Percentiles rank a stretch among this genome's conserved stretches.
phyloP scores from a whole-genome alignment of 2,113 vertebrate species.

The Crotalus tigris region DNA sequence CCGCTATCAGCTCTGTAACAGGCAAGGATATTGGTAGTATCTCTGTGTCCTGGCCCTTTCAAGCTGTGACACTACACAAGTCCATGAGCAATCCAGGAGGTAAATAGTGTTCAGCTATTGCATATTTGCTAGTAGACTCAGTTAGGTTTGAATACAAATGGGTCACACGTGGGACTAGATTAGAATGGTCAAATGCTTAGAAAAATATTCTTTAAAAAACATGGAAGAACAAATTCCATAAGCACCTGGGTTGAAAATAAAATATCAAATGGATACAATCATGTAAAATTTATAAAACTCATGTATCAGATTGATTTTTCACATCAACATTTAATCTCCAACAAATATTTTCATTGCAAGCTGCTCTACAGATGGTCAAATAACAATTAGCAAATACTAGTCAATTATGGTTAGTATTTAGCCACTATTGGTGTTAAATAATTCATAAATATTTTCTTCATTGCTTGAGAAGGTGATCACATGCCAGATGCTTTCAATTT shows the following conservation, averaged over 20 bases:
- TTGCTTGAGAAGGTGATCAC: not conserved
- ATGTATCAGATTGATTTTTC: not conserved
- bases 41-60: not conserved
- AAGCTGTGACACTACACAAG: not conserved
- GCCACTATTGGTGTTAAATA: not conserved
- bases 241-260: not conserved
- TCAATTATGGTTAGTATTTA: conserved; percentile 23
- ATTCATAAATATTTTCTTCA: not conserved
- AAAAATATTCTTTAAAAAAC: not conserved
- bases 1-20: not conserved
- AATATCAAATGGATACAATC: not conserved
- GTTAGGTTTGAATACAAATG: not conserved
- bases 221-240: not conserved
- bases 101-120: not conserved
- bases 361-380: conserved; percentile 24
- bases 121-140: not conserved
- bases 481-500: not conserved
- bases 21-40: not conserved
- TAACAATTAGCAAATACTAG: conserved; percentile 20
- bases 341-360: conserved; percentile 11
- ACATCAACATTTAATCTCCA: not conserved
- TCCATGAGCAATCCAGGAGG: not conserved
- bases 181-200: not conserved
- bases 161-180: not conserved
- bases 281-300: not conserved